Conservation (phyloP, 2,113 vertebrate genomes). For the Nerophis lumbriciformis region DNA sequence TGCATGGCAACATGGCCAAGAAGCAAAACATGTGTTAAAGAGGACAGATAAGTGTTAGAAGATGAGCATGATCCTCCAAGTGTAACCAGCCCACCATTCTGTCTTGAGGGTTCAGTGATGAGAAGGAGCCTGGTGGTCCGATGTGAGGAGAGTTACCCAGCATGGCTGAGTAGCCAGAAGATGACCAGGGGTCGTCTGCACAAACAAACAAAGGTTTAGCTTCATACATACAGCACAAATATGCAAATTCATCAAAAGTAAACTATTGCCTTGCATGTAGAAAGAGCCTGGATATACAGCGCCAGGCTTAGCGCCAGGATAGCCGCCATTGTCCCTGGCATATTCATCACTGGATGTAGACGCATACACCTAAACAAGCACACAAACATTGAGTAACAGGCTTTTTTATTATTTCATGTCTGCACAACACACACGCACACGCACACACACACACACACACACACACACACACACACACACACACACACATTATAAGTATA, state of each 20-base stretch:
- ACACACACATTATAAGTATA: no score
- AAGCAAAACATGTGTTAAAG: background rate
- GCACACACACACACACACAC: no score
- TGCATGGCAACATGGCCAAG: background rate
- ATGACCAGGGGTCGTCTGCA: slow-evolving; percentile 83
- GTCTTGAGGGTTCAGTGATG: slow-evolving; percentile 87
- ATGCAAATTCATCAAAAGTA: background rate
- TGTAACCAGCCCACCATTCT: slow-evolving; percentile 81
- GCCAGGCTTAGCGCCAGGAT: slow-evolving; percentile 81
- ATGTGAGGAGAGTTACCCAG: slow-evolving; percentile 85
- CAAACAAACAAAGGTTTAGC: slow-evolving; percentile 16
- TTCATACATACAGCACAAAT: slow-evolving; percentile 31
- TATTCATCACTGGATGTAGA: slow-evolving; percentile 93
- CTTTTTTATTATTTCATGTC: background rate
- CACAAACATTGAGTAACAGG: background rate
- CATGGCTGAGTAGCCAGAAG: slow-evolving; percentile 86
- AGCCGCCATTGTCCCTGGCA: slow-evolving; percentile 80
- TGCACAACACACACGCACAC: background rate
- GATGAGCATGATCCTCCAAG: background rate
- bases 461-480: no score
- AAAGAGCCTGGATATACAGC: slow-evolving; percentile 88
- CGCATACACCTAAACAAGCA: slow-evolving; percentile 84
- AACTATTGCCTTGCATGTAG: slow-evolving; percentile 86
- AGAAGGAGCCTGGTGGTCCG: slow-evolving; percentile 79
- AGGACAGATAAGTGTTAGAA: background rate